Percentiles rank a stretch among this genome's conserved stretches.
phyloP scores from a whole-genome alignment of 2,888 invertebrate species.

The Caenorhabditis wallacei region DNA sequence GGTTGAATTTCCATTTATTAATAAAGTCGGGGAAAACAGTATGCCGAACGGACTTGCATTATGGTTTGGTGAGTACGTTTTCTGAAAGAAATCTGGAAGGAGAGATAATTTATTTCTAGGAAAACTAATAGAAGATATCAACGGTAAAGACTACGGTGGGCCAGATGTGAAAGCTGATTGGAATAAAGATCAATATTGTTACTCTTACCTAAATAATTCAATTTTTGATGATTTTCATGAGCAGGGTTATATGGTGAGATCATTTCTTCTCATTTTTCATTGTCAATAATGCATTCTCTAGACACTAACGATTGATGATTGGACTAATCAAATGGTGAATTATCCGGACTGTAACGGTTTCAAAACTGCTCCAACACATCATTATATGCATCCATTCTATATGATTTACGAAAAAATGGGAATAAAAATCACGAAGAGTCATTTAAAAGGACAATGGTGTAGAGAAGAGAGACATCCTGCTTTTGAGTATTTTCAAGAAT shows the following conservation, averaged over 20 bases:
- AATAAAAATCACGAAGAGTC: slow-evolving; percentile 2
- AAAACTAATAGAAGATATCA: slow-evolving; percentile 44
- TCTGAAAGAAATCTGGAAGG: not conserved
- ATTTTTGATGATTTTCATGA: slow-evolving; percentile 53
- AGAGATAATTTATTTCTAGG: slow-evolving; percentile 26
- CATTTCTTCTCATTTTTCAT: no score
- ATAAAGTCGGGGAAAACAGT: slow-evolving; percentile 73
- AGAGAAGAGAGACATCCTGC: slow-evolving; percentile 59
- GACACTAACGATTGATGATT: slow-evolving; percentile 71
- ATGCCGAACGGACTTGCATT: slow-evolving; percentile 72
- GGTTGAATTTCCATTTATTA: slow-evolving; percentile 68
- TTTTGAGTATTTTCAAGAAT: slow-evolving; percentile 66
- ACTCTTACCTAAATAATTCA: slow-evolving; percentile 33
- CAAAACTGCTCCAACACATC: slow-evolving; percentile 63
- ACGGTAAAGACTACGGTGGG: slow-evolving; percentile 34
- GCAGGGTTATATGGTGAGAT: slow-evolving; percentile 51
- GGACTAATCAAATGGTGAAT: slow-evolving; percentile 70
- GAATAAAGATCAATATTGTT: slow-evolving; percentile 33
- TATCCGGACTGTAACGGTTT: slow-evolving; percentile 72
- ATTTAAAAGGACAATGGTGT: slow-evolving; percentile 30
- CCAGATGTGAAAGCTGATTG: slow-evolving; percentile 20
- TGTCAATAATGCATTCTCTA: not conserved
- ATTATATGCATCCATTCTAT: slow-evolving; percentile 68
- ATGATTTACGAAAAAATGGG: slow-evolving; percentile 7
- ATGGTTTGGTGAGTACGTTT: slow-evolving; percentile 51